Evolutionary conservation across 1,140 invertebrate species (phyloP).

Genomic region (Rhizoglyphus robini): DNA sequence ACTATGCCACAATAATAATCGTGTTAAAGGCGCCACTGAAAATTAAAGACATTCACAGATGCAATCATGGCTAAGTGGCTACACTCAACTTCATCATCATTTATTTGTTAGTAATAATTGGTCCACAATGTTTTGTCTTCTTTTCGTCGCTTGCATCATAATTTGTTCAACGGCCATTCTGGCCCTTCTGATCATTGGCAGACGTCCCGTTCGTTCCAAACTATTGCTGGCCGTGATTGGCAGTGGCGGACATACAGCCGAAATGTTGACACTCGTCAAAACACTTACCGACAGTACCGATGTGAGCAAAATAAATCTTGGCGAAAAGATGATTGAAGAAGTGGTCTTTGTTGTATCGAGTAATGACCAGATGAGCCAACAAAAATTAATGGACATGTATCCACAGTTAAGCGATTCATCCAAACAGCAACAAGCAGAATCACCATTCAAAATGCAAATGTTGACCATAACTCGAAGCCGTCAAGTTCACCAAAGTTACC

Average conservation of each 20-base stretch:
- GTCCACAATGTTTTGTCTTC: neutral
- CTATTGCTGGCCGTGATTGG: slow-evolving; percentile 24
- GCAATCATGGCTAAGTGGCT: neutral
- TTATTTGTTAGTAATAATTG: neutral
- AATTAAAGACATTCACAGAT: neutral
- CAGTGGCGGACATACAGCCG: slow-evolving; percentile 63
- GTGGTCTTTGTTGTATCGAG: slow-evolving; percentile 49
- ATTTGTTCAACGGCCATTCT: neutral
- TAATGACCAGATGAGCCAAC: slow-evolving; percentile 56
- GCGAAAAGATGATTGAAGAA: slow-evolving; percentile 40
- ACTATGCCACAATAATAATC: no score
- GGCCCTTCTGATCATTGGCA: neutral
- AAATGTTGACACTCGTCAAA: slow-evolving; percentile 51
- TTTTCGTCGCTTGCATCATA: neutral
- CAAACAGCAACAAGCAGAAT: neutral
- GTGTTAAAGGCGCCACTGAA: no score
- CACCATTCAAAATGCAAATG: slow-evolving; percentile 29
- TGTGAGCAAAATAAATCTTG: neutral
- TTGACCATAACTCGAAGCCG: slow-evolving; percentile 52
- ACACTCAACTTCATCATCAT: no score
- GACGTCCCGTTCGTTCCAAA: neutral
- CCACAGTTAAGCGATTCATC: neutral
- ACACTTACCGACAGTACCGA: neutral
- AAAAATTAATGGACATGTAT: slow-evolving; percentile 43
- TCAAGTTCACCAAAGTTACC: slow-evolving; percentile 70